A percentile compares a stretch with the other conserved stretches of the same genome.
Conservation (phyloP, 2,888 invertebrate species). For the Epistrophella euchroma region DNA sequence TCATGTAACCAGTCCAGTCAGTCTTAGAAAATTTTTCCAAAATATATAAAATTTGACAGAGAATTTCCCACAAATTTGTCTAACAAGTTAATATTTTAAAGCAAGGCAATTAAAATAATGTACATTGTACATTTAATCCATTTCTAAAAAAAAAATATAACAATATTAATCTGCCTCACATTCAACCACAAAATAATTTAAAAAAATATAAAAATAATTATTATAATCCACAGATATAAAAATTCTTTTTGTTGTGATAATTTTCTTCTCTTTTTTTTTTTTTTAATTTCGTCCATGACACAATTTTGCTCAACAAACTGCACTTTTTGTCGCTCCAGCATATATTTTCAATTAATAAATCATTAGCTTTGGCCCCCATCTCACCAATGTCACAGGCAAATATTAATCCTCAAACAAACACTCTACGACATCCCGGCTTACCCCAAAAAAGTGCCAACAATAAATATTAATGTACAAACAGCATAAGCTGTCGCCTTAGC, state of each 20-base stretch:
- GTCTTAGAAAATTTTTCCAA: too few relatives aligned
- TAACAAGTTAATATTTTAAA: too few relatives aligned
- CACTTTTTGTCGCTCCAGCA: background rate
- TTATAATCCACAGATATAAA: background rate
- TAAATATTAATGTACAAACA: slow-evolving; percentile 74
- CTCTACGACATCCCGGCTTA: slow-evolving; percentile 38
- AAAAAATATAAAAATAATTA: background rate
- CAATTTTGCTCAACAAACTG: slow-evolving; percentile 2
- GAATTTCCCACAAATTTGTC: too few relatives aligned
- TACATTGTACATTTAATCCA: too few relatives aligned
- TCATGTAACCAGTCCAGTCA: too few relatives aligned
- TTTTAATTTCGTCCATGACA: slow-evolving; percentile 10
- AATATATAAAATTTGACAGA: too few relatives aligned
- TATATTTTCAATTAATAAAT: slow-evolving; percentile 31
- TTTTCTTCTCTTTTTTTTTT: background rate
- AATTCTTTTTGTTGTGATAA: background rate
- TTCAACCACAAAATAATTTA: background rate
- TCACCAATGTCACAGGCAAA: slow-evolving; percentile 58
- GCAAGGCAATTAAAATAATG: too few relatives aligned
- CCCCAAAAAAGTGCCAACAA: slow-evolving; percentile 66
- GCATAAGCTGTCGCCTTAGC: slow-evolving; percentile 61
- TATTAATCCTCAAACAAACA: slow-evolving; percentile 63
- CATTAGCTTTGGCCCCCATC: slow-evolving; percentile 29
- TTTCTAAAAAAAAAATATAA: too few relatives aligned
- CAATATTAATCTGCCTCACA: too few relatives aligned